phyloP scores from a whole-genome alignment of 2,113 vertebrate genomes.

The Otocyon megalotis region DNA sequence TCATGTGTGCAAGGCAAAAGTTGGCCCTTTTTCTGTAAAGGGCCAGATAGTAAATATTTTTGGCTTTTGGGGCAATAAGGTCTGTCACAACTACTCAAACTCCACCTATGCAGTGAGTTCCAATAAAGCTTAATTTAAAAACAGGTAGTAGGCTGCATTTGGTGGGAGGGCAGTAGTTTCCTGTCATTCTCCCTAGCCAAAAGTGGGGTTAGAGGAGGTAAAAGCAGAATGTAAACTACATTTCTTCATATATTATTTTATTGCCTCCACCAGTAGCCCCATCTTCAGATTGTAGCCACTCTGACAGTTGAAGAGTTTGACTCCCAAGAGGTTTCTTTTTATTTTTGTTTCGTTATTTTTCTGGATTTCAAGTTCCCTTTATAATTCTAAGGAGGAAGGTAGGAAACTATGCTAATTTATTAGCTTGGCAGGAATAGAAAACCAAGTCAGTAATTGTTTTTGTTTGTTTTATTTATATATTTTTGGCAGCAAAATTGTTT shows the following conservation, averaged over 20 bases:
- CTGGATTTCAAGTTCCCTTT: conserved; percentile 13
- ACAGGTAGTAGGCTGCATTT: neutral
- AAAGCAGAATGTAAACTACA: conserved; percentile 32
- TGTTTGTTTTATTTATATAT: conserved; percentile 80
- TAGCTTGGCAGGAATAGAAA: conserved; percentile 67
- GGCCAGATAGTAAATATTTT: neutral
- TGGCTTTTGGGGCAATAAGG: neutral
- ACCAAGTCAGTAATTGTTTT: conserved; percentile 68
- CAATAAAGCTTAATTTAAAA: conserved; percentile 32
- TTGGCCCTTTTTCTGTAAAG: neutral
- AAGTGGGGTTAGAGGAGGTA: neutral
- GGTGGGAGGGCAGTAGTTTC: neutral
- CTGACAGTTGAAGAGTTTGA: neutral
- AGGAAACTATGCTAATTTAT: conserved; percentile 41
- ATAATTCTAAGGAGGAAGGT: neutral
- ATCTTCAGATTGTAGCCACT: neutral
- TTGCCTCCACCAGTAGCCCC: neutral
- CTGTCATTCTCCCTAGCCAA: neutral
- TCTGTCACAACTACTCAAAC: neutral
- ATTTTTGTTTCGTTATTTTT: conserved; percentile 1
- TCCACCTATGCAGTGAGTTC: neutral
- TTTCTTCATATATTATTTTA: neutral
- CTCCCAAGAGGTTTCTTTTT: neutral
- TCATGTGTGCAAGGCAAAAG: neutral
- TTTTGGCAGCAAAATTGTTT: conserved; percentile 75